A percentile compares a stretch with the other conserved stretches of the same genome.
phyloP scores from a whole-genome alignment of 2,888 invertebrate genomes.

The Hymenopus coronatus region DNA sequence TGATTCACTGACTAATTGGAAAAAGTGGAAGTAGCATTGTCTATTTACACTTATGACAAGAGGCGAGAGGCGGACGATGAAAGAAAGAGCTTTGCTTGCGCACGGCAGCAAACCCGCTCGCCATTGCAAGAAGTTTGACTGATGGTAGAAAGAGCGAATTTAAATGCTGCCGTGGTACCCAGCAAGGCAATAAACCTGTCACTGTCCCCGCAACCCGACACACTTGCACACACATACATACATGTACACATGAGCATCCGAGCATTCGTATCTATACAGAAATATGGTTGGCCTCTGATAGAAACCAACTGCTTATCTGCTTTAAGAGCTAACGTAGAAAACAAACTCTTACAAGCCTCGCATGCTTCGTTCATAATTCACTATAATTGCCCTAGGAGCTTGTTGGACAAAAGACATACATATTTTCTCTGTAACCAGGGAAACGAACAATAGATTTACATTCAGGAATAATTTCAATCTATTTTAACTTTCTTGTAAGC shows the following conservation, averaged over 20 bases:
- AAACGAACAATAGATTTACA: no score
- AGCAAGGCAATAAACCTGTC: conserved; percentile 29
- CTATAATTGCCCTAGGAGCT: neutral
- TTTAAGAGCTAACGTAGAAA: neutral
- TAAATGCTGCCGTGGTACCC: conserved; percentile 17
- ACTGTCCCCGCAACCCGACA: conserved; percentile 4
- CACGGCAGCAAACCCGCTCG: neutral
- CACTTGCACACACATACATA: neutral
- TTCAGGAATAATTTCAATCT: no score
- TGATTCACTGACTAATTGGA: neutral
- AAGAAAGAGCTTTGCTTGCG: neutral
- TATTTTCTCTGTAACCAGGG: no score
- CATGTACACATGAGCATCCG: neutral
- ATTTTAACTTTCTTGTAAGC: no score
- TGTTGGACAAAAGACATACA: neutral
- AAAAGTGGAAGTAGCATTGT: neutral
- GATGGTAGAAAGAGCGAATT: conserved; percentile 23
- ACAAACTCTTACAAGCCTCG: neutral
- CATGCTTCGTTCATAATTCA: neutral
- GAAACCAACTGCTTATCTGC: neutral
- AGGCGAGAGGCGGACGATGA: neutral
- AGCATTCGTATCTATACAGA: neutral
- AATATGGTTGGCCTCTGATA: neutral
- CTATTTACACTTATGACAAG: neutral
- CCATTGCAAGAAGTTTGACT: conserved; percentile 27